A percentile compares a stretch with the other conserved stretches of the same genome.
These are phyloP conservation scores for Thamnaconus septentrionalis DNA, from an alignment of 2,113 vertebrate genomes.

Conservation along the genomic window DNA sequence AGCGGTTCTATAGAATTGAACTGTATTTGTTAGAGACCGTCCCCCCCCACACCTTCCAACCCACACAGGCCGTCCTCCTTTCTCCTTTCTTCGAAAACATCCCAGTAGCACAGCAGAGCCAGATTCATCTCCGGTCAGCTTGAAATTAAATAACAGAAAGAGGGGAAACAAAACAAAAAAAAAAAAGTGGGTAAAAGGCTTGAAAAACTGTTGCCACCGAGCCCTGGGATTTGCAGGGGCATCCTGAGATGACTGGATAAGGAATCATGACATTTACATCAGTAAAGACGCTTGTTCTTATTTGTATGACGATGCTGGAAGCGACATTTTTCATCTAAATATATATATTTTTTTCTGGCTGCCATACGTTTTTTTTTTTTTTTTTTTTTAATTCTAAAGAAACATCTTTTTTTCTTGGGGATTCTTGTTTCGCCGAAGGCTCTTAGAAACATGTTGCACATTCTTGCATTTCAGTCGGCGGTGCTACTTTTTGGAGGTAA, in stretches of 20 bases:
- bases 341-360: too few relatives aligned
- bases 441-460: conserved; percentile 76
- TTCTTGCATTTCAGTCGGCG: conserved; percentile 60
- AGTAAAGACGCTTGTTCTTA: conserved; percentile 9
- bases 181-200: too few relatives aligned
- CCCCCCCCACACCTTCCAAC: too few relatives aligned
- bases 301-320: conserved; percentile 19
- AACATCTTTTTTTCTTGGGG: conserved; percentile 7
- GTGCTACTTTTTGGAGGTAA: conserved; percentile 74
- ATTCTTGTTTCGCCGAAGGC: conserved; percentile 38
- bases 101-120: conserved; percentile 22
- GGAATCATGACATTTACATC: conserved; percentile 8
- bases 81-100: conserved; percentile 28
- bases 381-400: not conserved
- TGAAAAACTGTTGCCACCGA: not conserved
- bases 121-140: too few relatives aligned
- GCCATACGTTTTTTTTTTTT: too few relatives aligned
- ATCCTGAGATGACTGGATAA: conserved; percentile 9
- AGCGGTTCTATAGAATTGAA: not conserved
- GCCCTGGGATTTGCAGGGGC: not conserved
- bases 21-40: too few relatives aligned
- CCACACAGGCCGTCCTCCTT: too few relatives aligned
- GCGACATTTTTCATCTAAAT: conserved; percentile 1
- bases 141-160: too few relatives aligned
- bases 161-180: too few relatives aligned